Conservation (phyloP, 2,888 invertebrate species). For the Drosophila subquinaria region DNA sequence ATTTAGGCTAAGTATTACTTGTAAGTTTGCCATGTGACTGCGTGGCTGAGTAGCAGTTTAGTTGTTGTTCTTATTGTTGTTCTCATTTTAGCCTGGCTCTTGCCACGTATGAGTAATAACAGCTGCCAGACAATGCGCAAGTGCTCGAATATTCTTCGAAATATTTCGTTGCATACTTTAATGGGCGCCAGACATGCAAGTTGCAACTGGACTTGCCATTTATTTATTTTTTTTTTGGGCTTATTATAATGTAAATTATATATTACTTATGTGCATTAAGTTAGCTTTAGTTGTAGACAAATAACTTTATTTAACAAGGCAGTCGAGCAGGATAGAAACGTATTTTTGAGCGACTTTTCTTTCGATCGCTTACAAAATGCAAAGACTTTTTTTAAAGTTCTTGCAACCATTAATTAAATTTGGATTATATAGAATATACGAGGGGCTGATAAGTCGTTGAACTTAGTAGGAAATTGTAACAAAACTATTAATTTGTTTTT, state of each 20-base stretch:
- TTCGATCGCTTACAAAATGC: too few species aligned
- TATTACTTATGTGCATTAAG: conserved; percentile 45
- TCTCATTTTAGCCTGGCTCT: conserved; percentile 12
- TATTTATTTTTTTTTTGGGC: conserved; percentile 28
- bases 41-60: conserved; percentile 69
- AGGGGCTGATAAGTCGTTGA: too few species aligned
- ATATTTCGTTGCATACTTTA: conserved; percentile 67
- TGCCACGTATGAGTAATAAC: conserved; percentile 36
- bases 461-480: too few species aligned
- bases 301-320: conserved; percentile 18
- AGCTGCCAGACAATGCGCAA: conserved; percentile 68
- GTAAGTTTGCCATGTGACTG: conserved; percentile 80
- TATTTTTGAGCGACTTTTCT: neutral
- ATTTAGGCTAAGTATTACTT: conserved; percentile 79
- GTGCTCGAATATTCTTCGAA: conserved; percentile 50
- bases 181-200: conserved; percentile 70
- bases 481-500: too few species aligned
- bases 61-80: conserved; percentile 24
- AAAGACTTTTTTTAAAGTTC: too few species aligned
- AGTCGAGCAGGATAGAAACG: neutral
- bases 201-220: conserved; percentile 33
- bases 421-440: too few species aligned
- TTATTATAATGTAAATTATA: conserved; percentile 68
- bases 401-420: too few species aligned
- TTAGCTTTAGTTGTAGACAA: conserved; percentile 1